phyloP scores from a whole-genome alignment of 2,888 invertebrate species.

The Anticlea derivata region DNA sequence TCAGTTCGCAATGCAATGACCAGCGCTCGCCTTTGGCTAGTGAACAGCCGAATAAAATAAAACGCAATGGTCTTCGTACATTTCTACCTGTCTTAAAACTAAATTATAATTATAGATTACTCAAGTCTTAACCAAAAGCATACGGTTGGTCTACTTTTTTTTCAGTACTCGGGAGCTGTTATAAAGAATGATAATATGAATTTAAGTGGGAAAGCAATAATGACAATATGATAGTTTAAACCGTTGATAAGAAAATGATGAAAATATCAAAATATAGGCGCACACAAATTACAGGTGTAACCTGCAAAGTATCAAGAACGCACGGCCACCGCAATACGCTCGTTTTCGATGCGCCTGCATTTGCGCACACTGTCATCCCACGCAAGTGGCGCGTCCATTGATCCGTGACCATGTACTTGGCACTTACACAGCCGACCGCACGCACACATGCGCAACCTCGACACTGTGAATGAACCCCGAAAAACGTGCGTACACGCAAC shows the following conservation, averaged over 20 bases:
- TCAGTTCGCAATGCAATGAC: too few species aligned
- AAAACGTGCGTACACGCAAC: conserved; percentile 62
- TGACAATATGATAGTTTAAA: too few species aligned
- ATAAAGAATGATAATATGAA: too few species aligned
- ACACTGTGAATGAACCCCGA: conserved; percentile 59
- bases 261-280: background rate
- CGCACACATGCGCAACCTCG: conserved; percentile 33
- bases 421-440: conserved; percentile 30
- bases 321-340: conserved; percentile 7
- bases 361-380: conserved; percentile 32
- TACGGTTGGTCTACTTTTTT: too few species aligned
- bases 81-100: too few species aligned
- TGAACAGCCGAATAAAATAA: too few species aligned
- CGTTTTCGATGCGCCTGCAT: conserved; percentile 29
- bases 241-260: background rate
- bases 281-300: conserved; percentile 11
- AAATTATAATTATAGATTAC: too few species aligned
- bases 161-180: too few species aligned
- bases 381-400: conserved; percentile 47
- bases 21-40: too few species aligned
- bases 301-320: conserved; percentile 23
- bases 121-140: too few species aligned
- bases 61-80: too few species aligned
- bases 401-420: conserved; percentile 44
- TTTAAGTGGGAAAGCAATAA: too few species aligned